phyloP scores from a whole-genome alignment of 2,888 invertebrate species.

The Andrena trimmerana region DNA sequence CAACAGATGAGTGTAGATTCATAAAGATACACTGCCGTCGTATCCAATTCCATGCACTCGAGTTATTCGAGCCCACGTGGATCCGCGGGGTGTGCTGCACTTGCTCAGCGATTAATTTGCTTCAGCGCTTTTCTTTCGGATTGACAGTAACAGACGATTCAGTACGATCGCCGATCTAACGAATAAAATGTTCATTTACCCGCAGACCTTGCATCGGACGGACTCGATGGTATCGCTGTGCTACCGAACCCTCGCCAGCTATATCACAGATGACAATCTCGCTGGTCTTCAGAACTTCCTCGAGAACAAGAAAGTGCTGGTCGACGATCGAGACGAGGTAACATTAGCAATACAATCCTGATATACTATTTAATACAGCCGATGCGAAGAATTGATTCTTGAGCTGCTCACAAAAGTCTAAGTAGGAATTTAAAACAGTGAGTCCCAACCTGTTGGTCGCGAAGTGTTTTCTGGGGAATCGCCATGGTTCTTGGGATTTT shows the following conservation, averaged over 20 bases:
- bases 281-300: slow-evolving; percentile 93
- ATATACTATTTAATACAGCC: not conserved
- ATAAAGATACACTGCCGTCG: not conserved
- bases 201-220: slow-evolving; percentile 93
- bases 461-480: too few relatives aligned
- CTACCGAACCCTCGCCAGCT: slow-evolving; percentile 92
- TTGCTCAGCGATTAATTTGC: slow-evolving; percentile 43
- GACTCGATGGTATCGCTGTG: slow-evolving; percentile 97
- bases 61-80: not conserved
- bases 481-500: too few relatives aligned
- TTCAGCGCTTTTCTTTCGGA: slow-evolving; percentile 26
- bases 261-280: slow-evolving; percentile 93
- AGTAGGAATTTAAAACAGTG: too few relatives aligned
- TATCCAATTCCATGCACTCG: not conserved
- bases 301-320: slow-evolving; percentile 92
- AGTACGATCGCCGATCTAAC: not conserved
- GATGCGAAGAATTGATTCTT: too few relatives aligned
- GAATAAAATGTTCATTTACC: slow-evolving; percentile 68
- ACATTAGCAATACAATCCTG: slow-evolving; percentile 63
- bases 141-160: not conserved
- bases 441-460: too few relatives aligned
- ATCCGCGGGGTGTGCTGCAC: slow-evolving; percentile 12
- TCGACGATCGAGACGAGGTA: slow-evolving; percentile 96
- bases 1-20: not conserved
- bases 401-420: too few relatives aligned